Percentiles rank a stretch among this genome's conserved stretches.
Conservation (phyloP, 2,888 invertebrate genomes). For the Trissolcus brochymenae region DNA sequence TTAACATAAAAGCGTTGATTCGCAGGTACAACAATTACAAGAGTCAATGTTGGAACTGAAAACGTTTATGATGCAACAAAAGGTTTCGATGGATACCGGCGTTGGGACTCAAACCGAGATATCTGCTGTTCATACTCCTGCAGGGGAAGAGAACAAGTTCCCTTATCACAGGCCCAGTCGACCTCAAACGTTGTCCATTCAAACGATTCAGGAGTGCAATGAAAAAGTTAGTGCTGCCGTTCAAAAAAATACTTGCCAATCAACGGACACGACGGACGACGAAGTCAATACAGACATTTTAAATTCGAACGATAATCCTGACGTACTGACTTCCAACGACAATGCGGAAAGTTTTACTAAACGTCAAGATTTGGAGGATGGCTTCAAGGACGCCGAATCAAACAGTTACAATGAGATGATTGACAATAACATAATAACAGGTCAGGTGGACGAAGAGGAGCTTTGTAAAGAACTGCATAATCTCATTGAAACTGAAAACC, state of each 20-base stretch:
- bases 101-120: constrained; percentile 89
- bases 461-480: constrained; percentile 71
- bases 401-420: constrained; percentile 65
- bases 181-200: constrained; percentile 71
- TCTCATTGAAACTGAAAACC: constrained; percentile 69
- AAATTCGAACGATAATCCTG: constrained; percentile 72
- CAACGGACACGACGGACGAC: constrained; percentile 72
- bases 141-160: constrained; percentile 75
- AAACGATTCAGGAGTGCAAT: constrained; percentile 71
- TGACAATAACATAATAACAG: constrained; percentile 61
- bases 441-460: constrained; percentile 69
- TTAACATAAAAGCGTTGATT: not conserved
- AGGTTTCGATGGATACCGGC: constrained; percentile 75
- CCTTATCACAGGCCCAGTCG: constrained; percentile 73
- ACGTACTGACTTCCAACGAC: constrained; percentile 64
- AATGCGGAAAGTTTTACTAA: constrained; percentile 72
- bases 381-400: constrained; percentile 60
- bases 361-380: constrained; percentile 70
- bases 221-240: constrained; percentile 66
- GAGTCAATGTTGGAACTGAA: constrained; percentile 87
- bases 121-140: constrained; percentile 85
- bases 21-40: constrained; percentile 86
- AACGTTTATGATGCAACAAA: constrained; percentile 77
- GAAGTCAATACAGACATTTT: constrained; percentile 72
- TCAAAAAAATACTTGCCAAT: constrained; percentile 71